Conservation (phyloP, 2,797 vertebrate species). For the Triplophysa bombifrons region DNA sequence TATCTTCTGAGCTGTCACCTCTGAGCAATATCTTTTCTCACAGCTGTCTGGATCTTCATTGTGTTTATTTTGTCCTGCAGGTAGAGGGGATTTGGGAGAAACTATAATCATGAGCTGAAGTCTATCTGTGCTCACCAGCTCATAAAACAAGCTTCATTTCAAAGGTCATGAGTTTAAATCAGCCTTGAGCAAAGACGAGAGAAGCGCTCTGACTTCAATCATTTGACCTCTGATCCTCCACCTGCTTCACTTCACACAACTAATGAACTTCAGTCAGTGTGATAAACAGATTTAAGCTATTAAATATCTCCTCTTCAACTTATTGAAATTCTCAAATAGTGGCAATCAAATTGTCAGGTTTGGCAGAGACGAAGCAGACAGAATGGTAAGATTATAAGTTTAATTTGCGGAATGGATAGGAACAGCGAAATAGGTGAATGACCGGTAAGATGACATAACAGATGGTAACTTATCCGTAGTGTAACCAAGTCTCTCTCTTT, state of each 20-base stretch:
- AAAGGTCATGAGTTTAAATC: constrained; percentile 20
- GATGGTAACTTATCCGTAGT: too few species aligned
- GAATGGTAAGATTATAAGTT: too few species aligned
- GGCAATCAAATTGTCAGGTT: too few species aligned
- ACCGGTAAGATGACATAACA: too few species aligned
- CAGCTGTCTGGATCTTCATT: background rate
- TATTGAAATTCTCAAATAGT: background rate
- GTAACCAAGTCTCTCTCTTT: too few species aligned
- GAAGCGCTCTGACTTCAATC: background rate
- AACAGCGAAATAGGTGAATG: too few species aligned
- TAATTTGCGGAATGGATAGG: too few species aligned
- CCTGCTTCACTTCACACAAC: background rate
- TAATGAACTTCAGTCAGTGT: background rate
- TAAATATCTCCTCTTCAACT: background rate
- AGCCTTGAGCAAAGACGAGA: constrained; percentile 3
- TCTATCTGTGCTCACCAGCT: background rate
- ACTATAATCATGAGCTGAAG: background rate
- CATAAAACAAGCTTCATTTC: constrained; percentile 8
- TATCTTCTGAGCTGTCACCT: too few species aligned
- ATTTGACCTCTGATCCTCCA: background rate
- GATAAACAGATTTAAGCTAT: background rate
- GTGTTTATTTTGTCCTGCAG: background rate
- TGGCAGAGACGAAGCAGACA: too few species aligned
- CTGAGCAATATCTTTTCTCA: too few species aligned
- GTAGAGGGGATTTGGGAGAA: background rate